Evolutionary conservation across 2,113 vertebrate genomes (phyloP).

Genomic region (Hipposideros armiger): DNA sequence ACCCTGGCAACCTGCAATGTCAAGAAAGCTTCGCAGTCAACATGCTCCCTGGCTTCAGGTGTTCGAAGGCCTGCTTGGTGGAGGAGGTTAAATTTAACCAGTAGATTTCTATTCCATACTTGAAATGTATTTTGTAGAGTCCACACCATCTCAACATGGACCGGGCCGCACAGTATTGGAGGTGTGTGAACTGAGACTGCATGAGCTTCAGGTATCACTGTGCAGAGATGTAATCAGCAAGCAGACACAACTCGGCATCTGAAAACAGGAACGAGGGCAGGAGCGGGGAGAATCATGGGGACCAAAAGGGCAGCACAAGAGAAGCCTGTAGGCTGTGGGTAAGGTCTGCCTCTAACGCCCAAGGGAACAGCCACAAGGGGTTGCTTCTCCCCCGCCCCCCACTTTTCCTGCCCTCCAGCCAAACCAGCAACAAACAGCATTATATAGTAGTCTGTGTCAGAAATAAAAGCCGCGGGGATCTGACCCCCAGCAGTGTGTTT

Average conservation of each 20-base stretch:
- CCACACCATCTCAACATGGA: background rate
- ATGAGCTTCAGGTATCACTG: background rate
- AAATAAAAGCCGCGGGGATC: slow-evolving; percentile 19
- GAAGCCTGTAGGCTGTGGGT: background rate
- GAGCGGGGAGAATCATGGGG: background rate
- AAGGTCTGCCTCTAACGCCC: background rate
- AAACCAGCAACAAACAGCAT: slow-evolving; percentile 12
- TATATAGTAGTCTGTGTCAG: slow-evolving; percentile 56
- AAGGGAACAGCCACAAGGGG: background rate
- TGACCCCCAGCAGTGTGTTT: slow-evolving; percentile 60
- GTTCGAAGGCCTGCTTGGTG: background rate
- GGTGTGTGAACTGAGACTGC: background rate
- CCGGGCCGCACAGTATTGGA: background rate
- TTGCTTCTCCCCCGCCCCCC: background rate
- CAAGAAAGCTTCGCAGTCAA: background rate
- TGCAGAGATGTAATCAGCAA: background rate
- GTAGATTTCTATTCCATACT: background rate
- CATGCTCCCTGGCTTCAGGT: background rate
- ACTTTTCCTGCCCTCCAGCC: slow-evolving; percentile 44
- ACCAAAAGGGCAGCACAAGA: background rate
- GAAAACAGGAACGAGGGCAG: background rate
- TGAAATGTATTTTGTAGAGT: background rate
- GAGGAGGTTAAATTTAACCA: background rate
- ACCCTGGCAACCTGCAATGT: background rate
- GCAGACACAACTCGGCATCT: background rate